phyloP scores from a whole-genome alignment of 2,797 vertebrate genomes.

The Sebastes steindachneri region DNA sequence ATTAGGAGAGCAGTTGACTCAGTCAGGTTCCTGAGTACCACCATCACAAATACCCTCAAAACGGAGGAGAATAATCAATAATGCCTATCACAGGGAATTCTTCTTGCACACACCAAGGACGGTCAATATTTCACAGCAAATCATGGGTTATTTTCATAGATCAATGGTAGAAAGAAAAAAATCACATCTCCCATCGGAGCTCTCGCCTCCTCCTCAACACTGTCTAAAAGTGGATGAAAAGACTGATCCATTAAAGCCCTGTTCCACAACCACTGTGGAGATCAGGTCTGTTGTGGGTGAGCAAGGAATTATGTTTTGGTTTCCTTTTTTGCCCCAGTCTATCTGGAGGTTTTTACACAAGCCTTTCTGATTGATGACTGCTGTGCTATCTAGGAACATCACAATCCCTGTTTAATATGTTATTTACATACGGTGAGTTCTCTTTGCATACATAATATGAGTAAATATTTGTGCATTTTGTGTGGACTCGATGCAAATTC shows the following conservation, averaged over 20 bases:
- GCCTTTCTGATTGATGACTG: background rate
- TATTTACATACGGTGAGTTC: background rate
- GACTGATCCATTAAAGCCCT: slow-evolving; percentile 15
- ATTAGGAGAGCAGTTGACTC: slow-evolving; percentile 23
- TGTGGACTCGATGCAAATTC: background rate
- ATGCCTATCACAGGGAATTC: background rate
- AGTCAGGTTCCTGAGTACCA: slow-evolving; percentile 6
- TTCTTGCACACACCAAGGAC: background rate
- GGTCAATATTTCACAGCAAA: slow-evolving; percentile 30
- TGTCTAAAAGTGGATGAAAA: slow-evolving; percentile 11
- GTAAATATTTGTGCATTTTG: background rate
- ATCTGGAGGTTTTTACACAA: background rate
- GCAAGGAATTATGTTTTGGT: background rate
- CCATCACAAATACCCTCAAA: slow-evolving; percentile 9
- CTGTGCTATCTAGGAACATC: background rate
- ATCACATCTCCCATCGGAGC: background rate
- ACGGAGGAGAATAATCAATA: slow-evolving; percentile 30
- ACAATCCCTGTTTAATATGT: background rate
- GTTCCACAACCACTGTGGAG: background rate
- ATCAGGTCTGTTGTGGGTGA: background rate
- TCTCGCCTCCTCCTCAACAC: background rate
- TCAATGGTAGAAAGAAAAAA: background rate
- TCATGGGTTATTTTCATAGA: slow-evolving; percentile 15
- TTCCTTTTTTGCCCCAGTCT: background rate
- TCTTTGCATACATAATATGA: background rate